Conservation (phyloP, 2,797 vertebrate genomes). For the Periophthalmus magnuspinnatus region DNA sequence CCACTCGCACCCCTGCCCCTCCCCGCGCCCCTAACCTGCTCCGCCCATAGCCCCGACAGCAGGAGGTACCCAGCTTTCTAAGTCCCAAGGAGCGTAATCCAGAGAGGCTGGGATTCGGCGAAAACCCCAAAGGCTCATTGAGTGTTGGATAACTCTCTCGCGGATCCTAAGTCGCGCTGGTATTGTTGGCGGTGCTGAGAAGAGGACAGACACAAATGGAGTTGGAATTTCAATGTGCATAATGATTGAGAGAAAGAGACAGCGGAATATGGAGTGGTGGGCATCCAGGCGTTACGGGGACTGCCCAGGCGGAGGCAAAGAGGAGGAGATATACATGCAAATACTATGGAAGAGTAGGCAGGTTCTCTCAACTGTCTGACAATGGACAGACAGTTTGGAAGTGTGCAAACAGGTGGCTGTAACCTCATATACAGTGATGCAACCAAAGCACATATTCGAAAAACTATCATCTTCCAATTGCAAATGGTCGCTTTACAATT, state of each 20-base stretch:
- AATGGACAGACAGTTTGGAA: constrained; percentile 10
- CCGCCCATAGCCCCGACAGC: constrained; percentile 67
- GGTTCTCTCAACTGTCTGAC: constrained; percentile 21
- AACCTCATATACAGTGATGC: not conserved
- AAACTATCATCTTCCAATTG: not conserved
- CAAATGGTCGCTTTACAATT: no score
- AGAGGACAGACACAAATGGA: constrained; percentile 68
- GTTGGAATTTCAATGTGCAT: constrained; percentile 75
- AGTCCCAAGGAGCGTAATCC: constrained; percentile 65
- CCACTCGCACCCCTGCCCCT: constrained; percentile 59
- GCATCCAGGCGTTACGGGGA: constrained; percentile 61
- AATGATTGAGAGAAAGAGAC: constrained; percentile 65
- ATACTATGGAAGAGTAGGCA: constrained; percentile 24
- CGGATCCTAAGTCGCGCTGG: constrained; percentile 56
- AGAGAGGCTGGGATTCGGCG: constrained; percentile 58
- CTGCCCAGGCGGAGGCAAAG: constrained; percentile 31
- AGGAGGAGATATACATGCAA: constrained; percentile 44
- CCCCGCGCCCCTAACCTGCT: constrained; percentile 66
- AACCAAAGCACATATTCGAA: not conserved
- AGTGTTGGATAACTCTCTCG: constrained; percentile 73
- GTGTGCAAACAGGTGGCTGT: not conserved
- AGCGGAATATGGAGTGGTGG: constrained; percentile 68
- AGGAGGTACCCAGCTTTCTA: constrained; percentile 69
- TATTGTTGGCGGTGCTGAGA: constrained; percentile 69
- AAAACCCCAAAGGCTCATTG: constrained; percentile 69